phyloP scores from a whole-genome alignment of 2,113 vertebrate species.

The Asarcornis scutulata region DNA sequence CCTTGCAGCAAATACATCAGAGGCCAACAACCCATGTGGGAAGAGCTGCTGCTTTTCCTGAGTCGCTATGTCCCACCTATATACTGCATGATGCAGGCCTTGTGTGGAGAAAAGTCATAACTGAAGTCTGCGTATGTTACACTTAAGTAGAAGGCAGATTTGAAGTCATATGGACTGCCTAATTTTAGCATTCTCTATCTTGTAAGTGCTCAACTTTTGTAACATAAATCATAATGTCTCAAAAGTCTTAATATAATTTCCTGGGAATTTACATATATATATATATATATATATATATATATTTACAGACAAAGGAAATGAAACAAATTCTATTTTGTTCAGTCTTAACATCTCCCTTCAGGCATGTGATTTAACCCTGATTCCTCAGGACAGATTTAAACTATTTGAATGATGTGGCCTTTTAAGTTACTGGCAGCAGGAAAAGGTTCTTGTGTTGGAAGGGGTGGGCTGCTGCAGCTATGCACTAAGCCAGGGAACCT shows the following conservation, averaged over 20 bases:
- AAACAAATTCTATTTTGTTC: slow-evolving; percentile 31
- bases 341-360: slow-evolving; percentile 25
- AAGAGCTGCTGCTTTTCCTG: neutral
- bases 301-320: neutral
- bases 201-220: slow-evolving; percentile 18
- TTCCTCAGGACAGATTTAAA: slow-evolving; percentile 60
- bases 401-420: slow-evolving; percentile 55
- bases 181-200: slow-evolving; percentile 43
- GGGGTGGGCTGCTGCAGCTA: slow-evolving; percentile 11
- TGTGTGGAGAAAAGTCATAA: neutral
- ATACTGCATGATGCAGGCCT: neutral
- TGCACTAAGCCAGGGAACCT: neutral
- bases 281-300: neutral
- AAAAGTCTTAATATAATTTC: neutral
- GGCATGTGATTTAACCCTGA: slow-evolving; percentile 52
- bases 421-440: slow-evolving; percentile 54
- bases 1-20: neutral
- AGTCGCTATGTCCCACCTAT: neutral
- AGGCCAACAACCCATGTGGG: neutral
- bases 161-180: slow-evolving; percentile 10
- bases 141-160: slow-evolving; percentile 25
- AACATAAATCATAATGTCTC: slow-evolving; percentile 21
- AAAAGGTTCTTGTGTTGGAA: slow-evolving; percentile 57
- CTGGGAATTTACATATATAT: neutral
- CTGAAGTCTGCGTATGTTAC: neutral